Evolutionary conservation across 2,888 invertebrate genomes (phyloP), one percentile per base, ranked within the genome.

Genomic region (Dasypolia templi): DNA sequence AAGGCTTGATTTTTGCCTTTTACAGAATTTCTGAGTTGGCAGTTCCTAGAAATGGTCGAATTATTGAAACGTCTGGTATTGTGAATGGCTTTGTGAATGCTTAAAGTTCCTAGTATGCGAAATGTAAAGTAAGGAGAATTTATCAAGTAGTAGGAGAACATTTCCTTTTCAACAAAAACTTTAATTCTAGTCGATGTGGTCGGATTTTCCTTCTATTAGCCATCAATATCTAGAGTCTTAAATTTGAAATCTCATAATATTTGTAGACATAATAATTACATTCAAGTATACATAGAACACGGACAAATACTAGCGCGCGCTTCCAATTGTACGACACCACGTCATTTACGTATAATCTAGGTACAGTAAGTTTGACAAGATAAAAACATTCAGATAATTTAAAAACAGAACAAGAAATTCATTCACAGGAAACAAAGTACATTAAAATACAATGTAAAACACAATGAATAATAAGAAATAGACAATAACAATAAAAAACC

Each of bases 11-110:
- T 39, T 53, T 46, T 35, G 19, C n/a, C 44, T 35, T 3, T n/a
- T 3, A 61, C 32, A 29, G 55, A 81, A 75, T 62, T 35, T 55
- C 17, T 59, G 26, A 17, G 29, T 42, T 3, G 14, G 1, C 17
- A 42, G 14, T 44, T 72, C 29, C 17, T 14, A 14, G 22, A 19
- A 49, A 55, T 63, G 9, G 11, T 22, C 2, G 2, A 29, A 49
- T 62, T 26, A 56, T 55, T 39, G 5, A 7, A 35, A 4, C 6
- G 22, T 51, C 12, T 17, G 22, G 49, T 26, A 14, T 66, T 39
- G n/a, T 26, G 12, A 39, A 65, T 39, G 32, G 5, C 39, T 39
- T 39, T 39, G 19, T 29, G 26, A 65, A 65, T 35, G 35, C 26
- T n/a, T 51, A 39, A 63, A 63, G 6, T n/a, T 17, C 26, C 19